Evolutionary conservation across 2,113 vertebrate genomes (phyloP), one percentile per base, ranked within the genome.

Genomic region (Procapra przewalskii): DNA sequence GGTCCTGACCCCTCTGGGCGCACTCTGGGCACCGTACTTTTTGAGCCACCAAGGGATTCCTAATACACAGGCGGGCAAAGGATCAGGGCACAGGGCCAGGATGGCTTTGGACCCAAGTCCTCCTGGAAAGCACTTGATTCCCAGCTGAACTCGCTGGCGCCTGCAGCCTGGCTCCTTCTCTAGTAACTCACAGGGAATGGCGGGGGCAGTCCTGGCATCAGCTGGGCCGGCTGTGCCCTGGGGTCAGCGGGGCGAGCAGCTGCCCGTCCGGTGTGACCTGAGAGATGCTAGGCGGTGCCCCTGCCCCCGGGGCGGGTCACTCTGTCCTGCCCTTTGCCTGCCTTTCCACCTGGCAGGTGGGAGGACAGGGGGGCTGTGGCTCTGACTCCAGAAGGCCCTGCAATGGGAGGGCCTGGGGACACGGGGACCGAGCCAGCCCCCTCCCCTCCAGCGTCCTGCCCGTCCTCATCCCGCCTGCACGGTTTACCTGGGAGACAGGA

Each of bases 391-490:
- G 36, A 67, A 80, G 36, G 52, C 55, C 55, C 40, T 16, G 27
- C 16, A 6, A 57, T 7, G 7, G 62, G 55, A 45, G n/a, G 90
- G 27, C 36, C 43, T 88, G 64, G 75, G 55, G 31, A 19, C 2
- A 0, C 2, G 8, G 54, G 10, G 45, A 10, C 62, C 0, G 2
- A 79, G 33, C 23, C 19, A 75, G 86, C 43, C 29, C 45, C 6
- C 3, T 79, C 31, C 85, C 87, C 64, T n/a, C 82, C 31, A 45
- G 33, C 29, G 43, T 14, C 43, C 29, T 43, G 64, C 17, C 12
- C 3, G 48, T 77, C 40, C 75, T 40, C 2, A 2, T 27, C 15
- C 7, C 0, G 0, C 17, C 31, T 11, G 2, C 6, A 7, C 5
- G 15, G 48, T 31, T 86, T 27, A 19, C 45, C 83, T 48, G 83